phyloP scores from a whole-genome alignment of 2,888 invertebrate genomes.

The Nasonia oneida region DNA sequence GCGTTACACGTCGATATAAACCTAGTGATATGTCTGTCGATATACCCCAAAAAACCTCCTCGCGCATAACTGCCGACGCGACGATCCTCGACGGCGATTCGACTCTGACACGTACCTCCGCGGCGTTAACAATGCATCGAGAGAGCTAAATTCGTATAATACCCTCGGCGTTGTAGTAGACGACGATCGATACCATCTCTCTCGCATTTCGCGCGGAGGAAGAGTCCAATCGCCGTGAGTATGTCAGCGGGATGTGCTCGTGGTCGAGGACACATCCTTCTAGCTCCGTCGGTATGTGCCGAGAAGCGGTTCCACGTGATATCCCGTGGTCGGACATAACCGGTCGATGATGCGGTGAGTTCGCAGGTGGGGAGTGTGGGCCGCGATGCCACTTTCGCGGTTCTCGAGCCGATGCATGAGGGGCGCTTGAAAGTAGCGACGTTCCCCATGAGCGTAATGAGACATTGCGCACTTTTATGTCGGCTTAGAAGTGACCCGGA shows the following conservation, averaged over 20 bases:
- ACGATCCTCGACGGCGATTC: background rate
- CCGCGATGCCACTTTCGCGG: background rate
- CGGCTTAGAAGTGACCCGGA: too few relatives aligned
- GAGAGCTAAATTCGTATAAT: background rate
- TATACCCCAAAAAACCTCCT: conserved; percentile 4
- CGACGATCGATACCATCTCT: background rate
- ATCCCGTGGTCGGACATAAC: too few relatives aligned
- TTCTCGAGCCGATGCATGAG: background rate
- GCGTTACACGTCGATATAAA: background rate
- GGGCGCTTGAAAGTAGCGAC: background rate
- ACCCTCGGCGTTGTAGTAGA: background rate
- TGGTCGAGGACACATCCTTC: background rate
- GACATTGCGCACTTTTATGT: background rate
- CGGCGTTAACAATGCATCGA: background rate
- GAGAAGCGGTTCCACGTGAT: background rate
- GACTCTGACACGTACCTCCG: background rate
- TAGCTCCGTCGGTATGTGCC: background rate
- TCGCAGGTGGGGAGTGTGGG: background rate
- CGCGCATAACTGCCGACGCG: background rate
- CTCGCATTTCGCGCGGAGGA: background rate
- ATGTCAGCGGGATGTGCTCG: background rate
- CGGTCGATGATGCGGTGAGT: background rate
- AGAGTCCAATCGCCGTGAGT: conserved; percentile 6
- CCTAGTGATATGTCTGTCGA: conserved; percentile 57
- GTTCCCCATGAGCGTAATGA: background rate